These are phyloP conservation scores for Chalcis sispes DNA, from an alignment of 2,888 invertebrate species.

Conservation along the genomic window DNA sequence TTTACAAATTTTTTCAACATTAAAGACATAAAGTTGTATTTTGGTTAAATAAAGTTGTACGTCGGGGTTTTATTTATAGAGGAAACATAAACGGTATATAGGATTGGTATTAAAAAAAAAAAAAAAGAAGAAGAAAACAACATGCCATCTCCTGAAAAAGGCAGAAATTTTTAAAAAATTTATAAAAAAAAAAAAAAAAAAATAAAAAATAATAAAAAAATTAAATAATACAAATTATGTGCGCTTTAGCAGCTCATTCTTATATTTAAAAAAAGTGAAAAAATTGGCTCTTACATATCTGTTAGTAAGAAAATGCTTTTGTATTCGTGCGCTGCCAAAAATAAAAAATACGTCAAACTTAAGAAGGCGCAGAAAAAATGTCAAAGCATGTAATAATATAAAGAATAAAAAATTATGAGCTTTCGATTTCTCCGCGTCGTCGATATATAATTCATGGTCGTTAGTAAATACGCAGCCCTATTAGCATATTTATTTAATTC, in stretches of 20 bases:
- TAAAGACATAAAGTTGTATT: constrained; percentile 18
- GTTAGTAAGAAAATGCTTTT: constrained; percentile 39
- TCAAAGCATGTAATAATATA: constrained; percentile 31
- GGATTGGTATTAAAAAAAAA: constrained; percentile 58
- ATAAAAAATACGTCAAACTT: constrained; percentile 5
- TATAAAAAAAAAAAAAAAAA: constrained; percentile 8
- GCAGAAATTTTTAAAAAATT: constrained; percentile 66
- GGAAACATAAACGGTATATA: constrained; percentile 4
- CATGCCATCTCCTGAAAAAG: constrained; percentile 75
- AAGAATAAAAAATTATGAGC: constrained; percentile 40
- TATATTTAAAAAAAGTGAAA: background rate
- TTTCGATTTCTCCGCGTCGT: constrained; percentile 61
- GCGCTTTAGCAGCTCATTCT: constrained; percentile 21
- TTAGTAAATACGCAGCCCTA: constrained; percentile 25
- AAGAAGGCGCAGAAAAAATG: constrained; percentile 20
- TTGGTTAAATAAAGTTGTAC: too few relatives aligned
- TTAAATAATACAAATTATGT: constrained; percentile 12
- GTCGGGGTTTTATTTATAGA: background rate
- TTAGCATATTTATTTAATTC: too few relatives aligned
- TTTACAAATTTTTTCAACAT: constrained; percentile 18
- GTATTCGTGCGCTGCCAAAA: constrained; percentile 25
- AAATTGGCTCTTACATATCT: background rate
- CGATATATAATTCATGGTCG: constrained; percentile 27
- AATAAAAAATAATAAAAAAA: too few relatives aligned
- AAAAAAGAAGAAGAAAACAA: too few relatives aligned